Evolutionary conservation across 2,113 vertebrate genomes (phyloP).

Genomic region (Poeciliopsis occidentalis): DNA sequence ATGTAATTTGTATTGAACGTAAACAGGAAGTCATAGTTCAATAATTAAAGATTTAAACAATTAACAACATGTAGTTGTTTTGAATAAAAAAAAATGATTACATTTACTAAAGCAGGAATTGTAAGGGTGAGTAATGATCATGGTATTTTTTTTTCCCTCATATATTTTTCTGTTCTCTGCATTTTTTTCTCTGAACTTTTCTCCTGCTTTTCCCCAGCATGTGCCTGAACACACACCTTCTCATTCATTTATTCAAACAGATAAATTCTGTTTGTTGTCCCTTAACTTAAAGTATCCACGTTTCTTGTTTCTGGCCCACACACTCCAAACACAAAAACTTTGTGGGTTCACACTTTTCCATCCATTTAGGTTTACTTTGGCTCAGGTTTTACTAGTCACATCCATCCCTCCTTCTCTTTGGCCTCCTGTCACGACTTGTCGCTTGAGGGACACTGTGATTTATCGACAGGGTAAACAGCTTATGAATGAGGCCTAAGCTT

Average conservation of each 20-base stretch:
- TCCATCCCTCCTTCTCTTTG: conserved; percentile 37
- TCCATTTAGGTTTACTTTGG: conserved; percentile 56
- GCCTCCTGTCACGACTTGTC: conserved; percentile 65
- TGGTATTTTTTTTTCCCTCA: neutral
- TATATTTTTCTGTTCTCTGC: neutral
- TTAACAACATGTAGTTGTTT: too few species aligned
- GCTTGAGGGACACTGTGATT: conserved; percentile 74
- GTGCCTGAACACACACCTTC: conserved; percentile 22
- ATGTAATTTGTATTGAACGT: too few species aligned
- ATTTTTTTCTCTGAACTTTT: neutral
- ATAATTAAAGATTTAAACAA: too few species aligned
- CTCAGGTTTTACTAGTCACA: conserved; percentile 49
- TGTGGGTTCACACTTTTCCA: conserved; percentile 35
- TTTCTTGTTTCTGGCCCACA: conserved; percentile 34
- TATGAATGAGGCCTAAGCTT: conserved; percentile 82
- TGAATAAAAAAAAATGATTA: too few species aligned
- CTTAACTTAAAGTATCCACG: conserved; percentile 53
- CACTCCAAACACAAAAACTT: conserved; percentile 44
- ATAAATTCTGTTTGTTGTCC: conserved; percentile 61
- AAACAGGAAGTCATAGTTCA: too few species aligned
- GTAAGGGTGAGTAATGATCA: neutral
- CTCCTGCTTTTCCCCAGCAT: conserved; percentile 8
- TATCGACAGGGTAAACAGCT: conserved; percentile 82
- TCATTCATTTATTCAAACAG: conserved; percentile 51
- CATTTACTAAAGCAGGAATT: neutral